phyloP scores from a whole-genome alignment of 2,113 vertebrate species.

The Podarcis muralis region DNA sequence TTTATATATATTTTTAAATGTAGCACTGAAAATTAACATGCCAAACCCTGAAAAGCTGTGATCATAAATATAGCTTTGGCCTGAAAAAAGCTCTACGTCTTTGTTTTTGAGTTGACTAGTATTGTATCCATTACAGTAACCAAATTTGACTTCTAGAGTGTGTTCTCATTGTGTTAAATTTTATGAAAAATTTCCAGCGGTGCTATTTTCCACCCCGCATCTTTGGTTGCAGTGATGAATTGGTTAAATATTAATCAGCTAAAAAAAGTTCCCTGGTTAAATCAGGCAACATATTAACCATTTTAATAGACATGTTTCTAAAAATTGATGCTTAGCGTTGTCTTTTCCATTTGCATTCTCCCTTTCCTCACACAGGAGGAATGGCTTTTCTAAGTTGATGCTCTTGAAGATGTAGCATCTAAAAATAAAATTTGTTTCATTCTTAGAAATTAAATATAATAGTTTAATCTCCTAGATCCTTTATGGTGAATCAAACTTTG shows the following conservation, averaged over 20 bases:
- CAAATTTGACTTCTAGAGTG: background rate
- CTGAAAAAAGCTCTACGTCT: background rate
- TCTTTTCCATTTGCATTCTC: background rate
- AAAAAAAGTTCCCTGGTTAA: background rate
- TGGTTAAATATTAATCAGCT: background rate
- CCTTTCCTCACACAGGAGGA: background rate
- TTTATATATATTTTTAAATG: background rate
- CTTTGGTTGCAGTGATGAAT: background rate
- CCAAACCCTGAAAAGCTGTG: background rate
- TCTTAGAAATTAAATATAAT: background rate
- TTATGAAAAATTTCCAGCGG: background rate
- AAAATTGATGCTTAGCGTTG: background rate
- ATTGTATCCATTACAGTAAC: background rate
- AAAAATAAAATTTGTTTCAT: background rate
- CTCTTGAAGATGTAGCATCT: background rate
- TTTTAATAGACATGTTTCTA: background rate
- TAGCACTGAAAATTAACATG: background rate
- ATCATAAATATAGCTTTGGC: background rate
- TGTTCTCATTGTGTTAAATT: background rate
- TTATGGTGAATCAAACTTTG: background rate
- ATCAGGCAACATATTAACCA: background rate
- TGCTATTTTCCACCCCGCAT: background rate
- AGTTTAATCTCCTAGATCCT: background rate
- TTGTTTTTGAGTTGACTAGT: background rate
- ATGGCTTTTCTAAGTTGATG: background rate